These are phyloP conservation scores for Hyperopisus bebe DNA, from an alignment of 2,113 vertebrate species.

Conservation along the genomic window DNA sequence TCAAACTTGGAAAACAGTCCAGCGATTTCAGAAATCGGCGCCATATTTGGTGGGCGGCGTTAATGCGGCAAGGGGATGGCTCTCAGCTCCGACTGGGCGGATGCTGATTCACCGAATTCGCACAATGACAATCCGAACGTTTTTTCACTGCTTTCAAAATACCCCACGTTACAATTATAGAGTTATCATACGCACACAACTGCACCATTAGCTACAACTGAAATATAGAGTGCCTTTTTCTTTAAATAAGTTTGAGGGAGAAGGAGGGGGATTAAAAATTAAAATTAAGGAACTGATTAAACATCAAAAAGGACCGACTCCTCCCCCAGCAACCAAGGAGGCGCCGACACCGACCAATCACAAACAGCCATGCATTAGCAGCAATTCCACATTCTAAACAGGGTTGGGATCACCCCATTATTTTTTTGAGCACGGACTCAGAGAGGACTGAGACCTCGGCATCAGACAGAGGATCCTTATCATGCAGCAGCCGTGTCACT, in stretches of 20 bases:
- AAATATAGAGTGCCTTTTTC: constrained; percentile 20
- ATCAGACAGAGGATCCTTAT: neutral
- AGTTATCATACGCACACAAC: constrained; percentile 28
- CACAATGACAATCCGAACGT: neutral
- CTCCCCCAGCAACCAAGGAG: constrained; percentile 18
- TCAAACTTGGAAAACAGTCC: neutral
- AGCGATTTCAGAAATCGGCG: neutral
- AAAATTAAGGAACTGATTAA: constrained; percentile 2
- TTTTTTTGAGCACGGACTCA: constrained; percentile 25
- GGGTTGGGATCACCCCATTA: constrained; percentile 12
- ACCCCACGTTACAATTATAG: constrained; percentile 7
- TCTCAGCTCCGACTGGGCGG: neutral
- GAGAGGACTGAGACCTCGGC: neutral
- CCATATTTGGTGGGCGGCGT: neutral
- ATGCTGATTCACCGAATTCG: neutral
- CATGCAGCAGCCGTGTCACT: constrained; percentile 9
- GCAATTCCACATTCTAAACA: constrained; percentile 34
- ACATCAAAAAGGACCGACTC: constrained; percentile 20
- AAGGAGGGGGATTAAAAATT: neutral
- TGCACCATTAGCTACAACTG: constrained; percentile 26
- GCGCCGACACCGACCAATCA: neutral
- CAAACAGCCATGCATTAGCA: constrained; percentile 28
- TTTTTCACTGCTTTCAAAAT: neutral
- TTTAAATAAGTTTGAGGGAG: neutral
- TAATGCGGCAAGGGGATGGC: neutral